Percentiles rank a stretch among this genome's conserved stretches.
phyloP scores from a whole-genome alignment of 2,888 invertebrate genomes.

The Elegia similella region DNA sequence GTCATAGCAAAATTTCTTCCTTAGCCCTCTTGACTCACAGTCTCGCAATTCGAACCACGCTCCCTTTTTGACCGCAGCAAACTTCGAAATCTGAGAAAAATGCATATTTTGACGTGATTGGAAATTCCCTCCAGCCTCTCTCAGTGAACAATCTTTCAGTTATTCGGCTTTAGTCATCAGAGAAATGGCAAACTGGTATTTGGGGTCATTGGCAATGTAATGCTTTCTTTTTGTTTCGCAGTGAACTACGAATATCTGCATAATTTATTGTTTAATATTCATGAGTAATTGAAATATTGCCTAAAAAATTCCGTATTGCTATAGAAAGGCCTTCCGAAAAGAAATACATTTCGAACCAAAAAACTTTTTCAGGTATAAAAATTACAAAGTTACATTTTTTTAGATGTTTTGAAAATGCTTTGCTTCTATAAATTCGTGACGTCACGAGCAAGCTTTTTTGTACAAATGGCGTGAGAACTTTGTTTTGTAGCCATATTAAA shows the following conservation, averaged over 20 bases:
- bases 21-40: constrained; percentile 11
- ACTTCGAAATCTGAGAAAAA: constrained; percentile 12
- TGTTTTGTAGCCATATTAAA: too few relatives aligned
- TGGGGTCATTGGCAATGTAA: background rate
- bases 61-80: constrained; percentile 11
- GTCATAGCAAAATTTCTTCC: constrained; percentile 5
- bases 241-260: background rate
- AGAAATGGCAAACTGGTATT: constrained; percentile 5
- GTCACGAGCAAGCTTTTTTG: too few relatives aligned
- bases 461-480: too few relatives aligned
- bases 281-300: too few relatives aligned
- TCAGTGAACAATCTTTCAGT: constrained; percentile 13
- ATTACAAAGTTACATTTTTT: too few relatives aligned
- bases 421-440: too few relatives aligned
- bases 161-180: constrained; percentile 14
- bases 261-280: background rate
- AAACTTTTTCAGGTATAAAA: too few relatives aligned
- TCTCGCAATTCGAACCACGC: constrained; percentile 4
- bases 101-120: constrained; percentile 13
- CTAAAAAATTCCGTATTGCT: too few relatives aligned
- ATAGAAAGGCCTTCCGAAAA: too few relatives aligned
- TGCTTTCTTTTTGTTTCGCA: background rate
- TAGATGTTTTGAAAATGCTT: too few relatives aligned
- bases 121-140: constrained; percentile 12
- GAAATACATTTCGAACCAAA: too few relatives aligned